Evolutionary conservation across 2,113 vertebrate genomes (phyloP).

Genomic region (Balaeniceps rex): DNA sequence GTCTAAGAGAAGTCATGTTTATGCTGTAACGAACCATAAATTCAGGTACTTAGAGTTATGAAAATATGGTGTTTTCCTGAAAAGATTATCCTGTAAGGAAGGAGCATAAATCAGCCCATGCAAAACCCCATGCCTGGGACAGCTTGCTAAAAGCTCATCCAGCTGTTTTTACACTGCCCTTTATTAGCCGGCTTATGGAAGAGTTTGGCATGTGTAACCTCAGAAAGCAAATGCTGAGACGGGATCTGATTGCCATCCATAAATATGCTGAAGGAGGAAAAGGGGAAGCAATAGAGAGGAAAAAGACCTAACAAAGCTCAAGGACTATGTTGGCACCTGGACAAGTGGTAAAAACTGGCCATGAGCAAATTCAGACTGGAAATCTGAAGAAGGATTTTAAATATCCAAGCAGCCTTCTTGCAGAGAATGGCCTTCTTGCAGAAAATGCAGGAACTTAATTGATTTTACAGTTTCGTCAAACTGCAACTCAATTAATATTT

Average conservation of each 20-base stretch:
- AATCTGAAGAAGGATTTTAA: not conserved
- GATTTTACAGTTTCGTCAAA: constrained; percentile 39
- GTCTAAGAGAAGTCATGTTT: not conserved
- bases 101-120: not conserved
- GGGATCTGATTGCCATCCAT: not conserved
- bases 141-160: not conserved
- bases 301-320: not conserved
- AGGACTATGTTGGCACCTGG: not conserved
- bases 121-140: not conserved
- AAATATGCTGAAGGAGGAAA: not conserved
- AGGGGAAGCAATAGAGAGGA: not conserved
- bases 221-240: not conserved
- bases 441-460: not conserved
- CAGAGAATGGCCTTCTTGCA: not conserved
- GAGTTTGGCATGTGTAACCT: not conserved
- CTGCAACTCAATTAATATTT: constrained; percentile 48
- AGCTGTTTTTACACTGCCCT: not conserved
- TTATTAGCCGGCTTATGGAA: not conserved
- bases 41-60: not conserved
- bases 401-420: not conserved
- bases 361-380: not conserved
- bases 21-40: not conserved
- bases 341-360: not conserved
- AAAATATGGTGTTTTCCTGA: not conserved
- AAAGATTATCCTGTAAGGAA: not conserved